Evolutionary conservation across 2,888 invertebrate species (phyloP).

Genomic region (Andrena praecox): DNA sequence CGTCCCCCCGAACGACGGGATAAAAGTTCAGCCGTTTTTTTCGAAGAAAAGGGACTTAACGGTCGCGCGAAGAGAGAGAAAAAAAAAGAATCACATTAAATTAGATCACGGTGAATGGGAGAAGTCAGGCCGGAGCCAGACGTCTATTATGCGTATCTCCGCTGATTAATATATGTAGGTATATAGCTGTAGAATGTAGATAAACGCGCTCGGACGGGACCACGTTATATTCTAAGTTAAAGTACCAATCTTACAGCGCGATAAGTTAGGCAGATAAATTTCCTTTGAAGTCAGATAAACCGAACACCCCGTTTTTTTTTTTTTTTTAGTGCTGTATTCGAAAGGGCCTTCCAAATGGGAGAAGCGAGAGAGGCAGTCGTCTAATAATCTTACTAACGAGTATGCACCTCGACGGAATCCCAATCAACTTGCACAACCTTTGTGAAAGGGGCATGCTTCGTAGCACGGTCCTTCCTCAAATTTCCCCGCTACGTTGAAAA

Average conservation of each 20-base stretch:
- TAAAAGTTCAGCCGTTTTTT: constrained; percentile 26
- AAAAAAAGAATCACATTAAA: constrained; percentile 9
- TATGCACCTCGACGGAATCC: background rate
- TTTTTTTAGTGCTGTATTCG: background rate
- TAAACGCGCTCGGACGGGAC: constrained; percentile 26
- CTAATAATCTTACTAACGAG: background rate
- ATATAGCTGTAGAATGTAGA: constrained; percentile 14
- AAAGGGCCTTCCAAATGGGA: background rate
- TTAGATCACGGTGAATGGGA: background rate
- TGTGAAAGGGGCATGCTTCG: background rate
- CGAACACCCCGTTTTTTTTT: background rate
- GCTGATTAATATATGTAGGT: constrained; percentile 39
- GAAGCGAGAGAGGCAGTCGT: background rate
- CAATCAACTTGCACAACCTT: background rate
- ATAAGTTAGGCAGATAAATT: constrained; percentile 32
- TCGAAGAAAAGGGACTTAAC: background rate
- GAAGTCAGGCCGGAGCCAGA: constrained; percentile 18
- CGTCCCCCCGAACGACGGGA: background rate
- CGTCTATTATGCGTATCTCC: constrained; percentile 43
- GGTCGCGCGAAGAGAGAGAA: constrained; percentile 26
- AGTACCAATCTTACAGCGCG: constrained; percentile 39
- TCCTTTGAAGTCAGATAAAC: constrained; percentile 32
- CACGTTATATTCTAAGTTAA: constrained; percentile 11
- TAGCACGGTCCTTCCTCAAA: background rate
- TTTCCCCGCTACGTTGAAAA: background rate